phyloP scores from a whole-genome alignment of 2,888 invertebrate genomes.

The Cryptocephalus moraei region DNA sequence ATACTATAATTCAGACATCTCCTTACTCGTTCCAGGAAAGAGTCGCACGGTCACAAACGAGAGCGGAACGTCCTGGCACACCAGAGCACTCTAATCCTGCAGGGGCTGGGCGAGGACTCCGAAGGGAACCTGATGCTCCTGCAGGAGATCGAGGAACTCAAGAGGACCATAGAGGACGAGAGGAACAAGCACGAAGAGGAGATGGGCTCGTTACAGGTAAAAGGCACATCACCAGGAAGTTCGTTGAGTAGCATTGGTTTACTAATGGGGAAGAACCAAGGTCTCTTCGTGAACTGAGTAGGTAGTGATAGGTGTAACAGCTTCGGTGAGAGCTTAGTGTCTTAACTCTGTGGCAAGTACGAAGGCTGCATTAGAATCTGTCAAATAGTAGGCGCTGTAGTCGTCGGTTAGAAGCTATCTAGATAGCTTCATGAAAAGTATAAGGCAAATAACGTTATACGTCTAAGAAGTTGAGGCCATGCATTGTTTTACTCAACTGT shows the following conservation, averaged over 20 bases:
- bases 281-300: too few species aligned
- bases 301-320: too few species aligned
- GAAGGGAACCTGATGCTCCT: constrained; percentile 46
- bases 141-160: constrained; percentile 52
- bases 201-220: constrained; percentile 49
- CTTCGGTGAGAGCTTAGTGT: too few species aligned
- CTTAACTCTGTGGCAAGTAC: too few species aligned
- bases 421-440: too few species aligned
- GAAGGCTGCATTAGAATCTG: too few species aligned
- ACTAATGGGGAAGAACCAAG: not conserved
- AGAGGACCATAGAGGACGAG: constrained; percentile 52
- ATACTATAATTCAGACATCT: too few species aligned
- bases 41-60: constrained; percentile 52
- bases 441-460: too few species aligned
- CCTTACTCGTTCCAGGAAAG: constrained; percentile 35
- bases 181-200: constrained; percentile 45
- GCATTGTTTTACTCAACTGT: too few species aligned
- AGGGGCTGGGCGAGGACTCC: constrained; percentile 51
- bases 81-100: constrained; percentile 51
- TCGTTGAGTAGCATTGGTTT: not conserved
- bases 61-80: constrained; percentile 54
- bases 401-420: too few species aligned
- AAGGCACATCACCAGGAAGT: not conserved
- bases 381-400: too few species aligned
- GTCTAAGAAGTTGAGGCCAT: too few species aligned